These are phyloP conservation scores for Eunapius fragilis DNA, from an alignment of 37 sponge, comb jelly and placozoan genomes.

Conservation along the genomic window DNA sequence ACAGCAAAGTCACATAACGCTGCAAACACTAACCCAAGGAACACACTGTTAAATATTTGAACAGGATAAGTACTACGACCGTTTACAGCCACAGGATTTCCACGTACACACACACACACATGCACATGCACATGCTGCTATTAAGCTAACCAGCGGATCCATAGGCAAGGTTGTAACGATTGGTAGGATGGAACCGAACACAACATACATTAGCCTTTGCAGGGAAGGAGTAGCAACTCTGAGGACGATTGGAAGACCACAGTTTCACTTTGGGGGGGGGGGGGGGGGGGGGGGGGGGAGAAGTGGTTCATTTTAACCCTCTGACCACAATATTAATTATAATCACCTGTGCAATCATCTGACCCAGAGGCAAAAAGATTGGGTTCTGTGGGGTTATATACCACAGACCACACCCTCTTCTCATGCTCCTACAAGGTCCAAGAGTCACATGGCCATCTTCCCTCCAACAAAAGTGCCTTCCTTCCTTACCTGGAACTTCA, in stretches of 20 bases:
- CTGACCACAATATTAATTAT: background rate
- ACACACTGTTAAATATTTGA: no score
- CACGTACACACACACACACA: background rate
- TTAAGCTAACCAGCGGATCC: slow-evolving; percentile 76
- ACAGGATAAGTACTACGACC: no score
- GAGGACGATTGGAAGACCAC: slow-evolving; percentile 50
- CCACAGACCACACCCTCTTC: slow-evolving; percentile 83
- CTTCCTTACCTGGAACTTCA: slow-evolving; percentile 49
- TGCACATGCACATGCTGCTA: background rate
- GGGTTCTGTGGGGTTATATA: slow-evolving; percentile 68
- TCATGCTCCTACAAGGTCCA: slow-evolving; percentile 59
- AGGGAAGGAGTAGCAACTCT: slow-evolving; percentile 35
- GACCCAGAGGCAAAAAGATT: slow-evolving; percentile 78
- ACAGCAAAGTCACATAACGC: no score
- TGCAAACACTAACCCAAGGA: no score
- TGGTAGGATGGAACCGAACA: slow-evolving; percentile 75
- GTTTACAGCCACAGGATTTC: no score
- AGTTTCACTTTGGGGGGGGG: slow-evolving; percentile 78
- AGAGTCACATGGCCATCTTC: no score
- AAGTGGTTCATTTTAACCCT: no score
- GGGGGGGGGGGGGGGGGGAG: no score
- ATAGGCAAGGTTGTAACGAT: slow-evolving; percentile 67
- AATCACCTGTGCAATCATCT: slow-evolving; percentile 81
- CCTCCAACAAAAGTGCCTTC: no score
- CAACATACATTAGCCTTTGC: slow-evolving; percentile 82